Percentiles rank a stretch among this genome's conserved stretches.
Conservation (phyloP, 23 tunicate genomes). For the Trididemnum miniatum region DNA sequence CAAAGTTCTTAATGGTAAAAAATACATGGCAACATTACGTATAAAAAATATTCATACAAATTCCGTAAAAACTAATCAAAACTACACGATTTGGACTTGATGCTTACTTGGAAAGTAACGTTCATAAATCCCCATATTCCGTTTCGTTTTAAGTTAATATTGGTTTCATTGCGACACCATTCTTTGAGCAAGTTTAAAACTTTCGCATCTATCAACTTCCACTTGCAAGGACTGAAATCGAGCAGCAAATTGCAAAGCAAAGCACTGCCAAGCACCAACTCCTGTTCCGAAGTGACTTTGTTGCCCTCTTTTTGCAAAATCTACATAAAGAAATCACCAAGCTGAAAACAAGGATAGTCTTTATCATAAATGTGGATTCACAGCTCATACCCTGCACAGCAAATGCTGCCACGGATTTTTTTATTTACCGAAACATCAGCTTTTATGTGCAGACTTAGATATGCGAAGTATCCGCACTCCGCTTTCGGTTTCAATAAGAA, state of each 20-base stretch:
- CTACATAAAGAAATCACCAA: too few species aligned
- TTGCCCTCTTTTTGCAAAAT: not conserved
- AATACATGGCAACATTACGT: too few species aligned
- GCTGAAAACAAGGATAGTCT: too few species aligned
- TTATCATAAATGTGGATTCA: too few species aligned
- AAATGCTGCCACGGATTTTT: too few species aligned
- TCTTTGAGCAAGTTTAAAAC: conserved; percentile 31
- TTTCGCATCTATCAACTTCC: conserved; percentile 31
- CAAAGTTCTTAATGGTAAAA: too few species aligned
- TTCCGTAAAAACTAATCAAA: not conserved
- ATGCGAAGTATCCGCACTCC: too few species aligned
- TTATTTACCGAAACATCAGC: too few species aligned
- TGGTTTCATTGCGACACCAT: conserved; percentile 47
- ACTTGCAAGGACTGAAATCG: conserved; percentile 75
- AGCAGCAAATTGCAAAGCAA: conserved; percentile 70
- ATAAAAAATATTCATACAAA: not conserved
- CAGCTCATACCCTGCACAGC: too few species aligned
- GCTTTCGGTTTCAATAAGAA: too few species aligned
- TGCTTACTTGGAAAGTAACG: conserved; percentile 49
- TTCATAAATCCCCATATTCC: conserved; percentile 70
- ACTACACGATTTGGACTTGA: too few species aligned
- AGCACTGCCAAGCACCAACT: conserved; percentile 45
- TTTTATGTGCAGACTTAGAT: too few species aligned
- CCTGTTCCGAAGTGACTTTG: conserved; percentile 22
- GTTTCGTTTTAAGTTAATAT: conserved; percentile 43